A percentile compares a stretch with the other conserved stretches of the same genome.
These are phyloP conservation scores for Hemichromis elongatus DNA, from an alignment of 2,113 vertebrate species.

Conservation along the genomic window DNA sequence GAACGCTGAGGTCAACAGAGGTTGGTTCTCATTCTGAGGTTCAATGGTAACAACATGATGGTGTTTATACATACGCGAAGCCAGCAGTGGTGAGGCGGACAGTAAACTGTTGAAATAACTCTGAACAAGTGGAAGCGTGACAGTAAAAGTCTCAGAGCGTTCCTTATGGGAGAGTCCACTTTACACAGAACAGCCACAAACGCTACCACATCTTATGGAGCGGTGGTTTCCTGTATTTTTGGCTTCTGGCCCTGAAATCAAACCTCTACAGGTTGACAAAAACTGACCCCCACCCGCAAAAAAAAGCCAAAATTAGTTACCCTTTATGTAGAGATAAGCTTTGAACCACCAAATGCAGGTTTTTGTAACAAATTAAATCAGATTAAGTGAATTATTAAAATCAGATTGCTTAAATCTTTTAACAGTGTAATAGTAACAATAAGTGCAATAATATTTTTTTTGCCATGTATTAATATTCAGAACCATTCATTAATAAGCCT, in stretches of 20 bases:
- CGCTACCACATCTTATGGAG: background rate
- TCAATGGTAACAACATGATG: slow-evolving; percentile 17
- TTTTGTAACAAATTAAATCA: background rate
- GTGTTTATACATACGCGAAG: slow-evolving; percentile 29
- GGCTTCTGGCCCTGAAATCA: background rate
- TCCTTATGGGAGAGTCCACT: background rate
- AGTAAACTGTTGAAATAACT: slow-evolving; percentile 40
- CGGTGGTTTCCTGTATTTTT: background rate
- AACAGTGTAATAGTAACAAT: background rate
- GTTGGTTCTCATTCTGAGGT: slow-evolving; percentile 31
- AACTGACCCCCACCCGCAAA: background rate
- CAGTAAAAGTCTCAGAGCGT: background rate
- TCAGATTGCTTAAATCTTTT: background rate
- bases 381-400: background rate
- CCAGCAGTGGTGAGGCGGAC: slow-evolving; percentile 9
- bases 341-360: background rate
- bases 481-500: background rate
- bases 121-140: slow-evolving; percentile 32
- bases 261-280: background rate
- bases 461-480: background rate
- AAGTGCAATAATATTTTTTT: background rate
- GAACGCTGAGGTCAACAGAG: slow-evolving; percentile 36
- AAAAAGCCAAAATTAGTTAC: background rate
- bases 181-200: background rate
- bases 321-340: background rate